Conservation (phyloP, 1,140 invertebrate genomes). For the Trichoplusia ni region DNA sequence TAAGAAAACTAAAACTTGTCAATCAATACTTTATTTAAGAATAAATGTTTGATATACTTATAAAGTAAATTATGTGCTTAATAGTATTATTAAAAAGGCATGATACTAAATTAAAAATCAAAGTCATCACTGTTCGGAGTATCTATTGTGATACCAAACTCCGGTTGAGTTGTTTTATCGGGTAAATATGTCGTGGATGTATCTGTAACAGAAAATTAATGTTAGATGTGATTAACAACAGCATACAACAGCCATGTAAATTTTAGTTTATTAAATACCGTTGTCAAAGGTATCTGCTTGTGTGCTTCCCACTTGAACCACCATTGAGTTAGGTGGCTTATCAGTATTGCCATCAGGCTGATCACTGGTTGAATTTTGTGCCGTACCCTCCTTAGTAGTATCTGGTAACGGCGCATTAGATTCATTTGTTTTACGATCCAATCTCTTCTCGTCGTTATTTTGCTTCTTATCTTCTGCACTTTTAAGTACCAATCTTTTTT, state of each 20-base stretch:
- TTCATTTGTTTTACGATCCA: neutral
- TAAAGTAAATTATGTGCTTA: too few relatives aligned
- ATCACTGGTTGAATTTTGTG: neutral
- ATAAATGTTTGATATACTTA: too few relatives aligned
- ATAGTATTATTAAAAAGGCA: too few relatives aligned
- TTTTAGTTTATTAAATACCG: slow-evolving; percentile 30
- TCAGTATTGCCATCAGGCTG: neutral
- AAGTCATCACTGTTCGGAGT: slow-evolving; percentile 56
- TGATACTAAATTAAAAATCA: slow-evolving; percentile 52
- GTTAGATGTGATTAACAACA: too few relatives aligned
- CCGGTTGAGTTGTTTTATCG: slow-evolving; percentile 2
- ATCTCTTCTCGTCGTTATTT: neutral
- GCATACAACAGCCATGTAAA: too few relatives aligned
- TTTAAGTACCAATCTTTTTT: neutral
- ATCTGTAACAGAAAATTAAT: slow-evolving; percentile 31
- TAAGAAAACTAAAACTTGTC: too few relatives aligned
- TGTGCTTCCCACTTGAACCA: slow-evolving; percentile 48
- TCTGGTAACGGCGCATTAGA: too few relatives aligned
- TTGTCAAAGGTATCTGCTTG: slow-evolving; percentile 28
- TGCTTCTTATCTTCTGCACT: neutral
- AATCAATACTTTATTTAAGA: too few relatives aligned
- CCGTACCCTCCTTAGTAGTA: neutral
- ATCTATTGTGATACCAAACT: slow-evolving; percentile 26
- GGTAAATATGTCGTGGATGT: slow-evolving; percentile 38
- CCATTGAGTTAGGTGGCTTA: slow-evolving; percentile 43